Percentiles rank a stretch among this genome's conserved stretches.
These are phyloP conservation scores for Eristalinus aeneus DNA, from an alignment of 2,888 invertebrate species.

Conservation along the genomic window DNA sequence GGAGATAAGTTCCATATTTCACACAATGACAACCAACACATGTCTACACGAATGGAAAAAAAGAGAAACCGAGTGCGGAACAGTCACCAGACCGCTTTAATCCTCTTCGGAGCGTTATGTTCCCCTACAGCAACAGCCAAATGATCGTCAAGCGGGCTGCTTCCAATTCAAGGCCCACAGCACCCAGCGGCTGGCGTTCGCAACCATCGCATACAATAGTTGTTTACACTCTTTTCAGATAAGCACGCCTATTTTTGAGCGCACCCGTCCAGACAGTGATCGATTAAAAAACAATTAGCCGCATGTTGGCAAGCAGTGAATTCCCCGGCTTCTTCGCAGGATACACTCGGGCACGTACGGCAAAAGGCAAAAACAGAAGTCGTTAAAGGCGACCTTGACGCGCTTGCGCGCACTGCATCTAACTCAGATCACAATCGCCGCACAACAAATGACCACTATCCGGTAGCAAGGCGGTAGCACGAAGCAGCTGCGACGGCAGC, in stretches of 20 bases:
- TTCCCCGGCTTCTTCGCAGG: background rate
- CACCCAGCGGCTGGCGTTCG: background rate
- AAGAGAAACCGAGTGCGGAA: background rate
- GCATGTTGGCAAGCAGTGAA: background rate
- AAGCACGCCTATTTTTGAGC: background rate
- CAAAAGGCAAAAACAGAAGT: background rate
- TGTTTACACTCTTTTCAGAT: background rate
- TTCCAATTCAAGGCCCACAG: background rate
- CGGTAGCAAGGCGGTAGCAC: background rate
- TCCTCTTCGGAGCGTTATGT: background rate
- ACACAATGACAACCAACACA: no score
- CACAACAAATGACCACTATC: background rate
- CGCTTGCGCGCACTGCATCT: background rate
- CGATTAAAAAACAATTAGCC: background rate
- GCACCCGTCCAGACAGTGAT: background rate
- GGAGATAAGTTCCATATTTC: background rate
- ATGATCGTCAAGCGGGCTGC: background rate
- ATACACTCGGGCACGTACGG: background rate
- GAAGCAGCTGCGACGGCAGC: background rate
- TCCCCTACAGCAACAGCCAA: background rate
- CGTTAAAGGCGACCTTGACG: background rate
- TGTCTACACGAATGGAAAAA: no score
- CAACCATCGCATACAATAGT: background rate
- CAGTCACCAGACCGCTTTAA: background rate
- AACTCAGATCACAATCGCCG: constrained; percentile 3